Percentiles rank a stretch among this genome's conserved stretches.
phyloP scores from a whole-genome alignment of 2,797 vertebrate species.

The Myripristis murdjan region DNA sequence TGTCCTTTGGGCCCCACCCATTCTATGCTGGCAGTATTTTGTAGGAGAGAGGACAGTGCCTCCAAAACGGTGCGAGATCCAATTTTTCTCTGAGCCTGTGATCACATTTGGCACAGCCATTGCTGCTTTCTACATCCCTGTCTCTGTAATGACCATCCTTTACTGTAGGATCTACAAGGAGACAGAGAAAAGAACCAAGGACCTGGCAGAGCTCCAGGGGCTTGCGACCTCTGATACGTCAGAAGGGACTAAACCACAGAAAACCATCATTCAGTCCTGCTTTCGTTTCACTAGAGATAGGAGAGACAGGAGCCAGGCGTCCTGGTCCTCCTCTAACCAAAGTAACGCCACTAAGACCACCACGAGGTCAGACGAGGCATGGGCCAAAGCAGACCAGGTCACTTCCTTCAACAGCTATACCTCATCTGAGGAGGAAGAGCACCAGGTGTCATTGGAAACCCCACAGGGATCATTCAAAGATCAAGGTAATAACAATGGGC shows the following conservation, averaged over 20 bases:
- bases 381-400: constrained; percentile 90
- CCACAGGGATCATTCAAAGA: constrained; percentile 90
- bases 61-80: constrained; percentile 92
- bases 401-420: constrained; percentile 94
- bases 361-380: constrained; percentile 84
- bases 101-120: constrained; percentile 98
- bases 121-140: constrained; percentile 97
- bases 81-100: constrained; percentile 96
- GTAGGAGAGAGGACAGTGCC: constrained; percentile 92
- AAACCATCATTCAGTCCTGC: constrained; percentile 90
- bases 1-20: constrained; percentile 96
- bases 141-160: constrained; percentile 97
- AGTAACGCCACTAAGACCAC: constrained; percentile 90
- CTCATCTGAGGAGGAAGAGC: constrained; percentile 94
- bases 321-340: constrained; percentile 96
- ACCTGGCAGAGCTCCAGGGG: constrained; percentile 96
- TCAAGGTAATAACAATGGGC: constrained; percentile 83
- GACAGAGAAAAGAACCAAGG: constrained; percentile 96
- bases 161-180: constrained; percentile 99
- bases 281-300: constrained; percentile 90
- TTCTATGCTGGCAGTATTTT: constrained; percentile 98
- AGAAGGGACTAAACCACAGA: constrained; percentile 87
- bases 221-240: constrained; percentile 86
- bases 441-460: constrained; percentile 83
- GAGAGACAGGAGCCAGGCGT: constrained; percentile 90